phyloP scores from a whole-genome alignment of 2,113 vertebrate genomes.

The pig (Sus scrofa) region DNA sequence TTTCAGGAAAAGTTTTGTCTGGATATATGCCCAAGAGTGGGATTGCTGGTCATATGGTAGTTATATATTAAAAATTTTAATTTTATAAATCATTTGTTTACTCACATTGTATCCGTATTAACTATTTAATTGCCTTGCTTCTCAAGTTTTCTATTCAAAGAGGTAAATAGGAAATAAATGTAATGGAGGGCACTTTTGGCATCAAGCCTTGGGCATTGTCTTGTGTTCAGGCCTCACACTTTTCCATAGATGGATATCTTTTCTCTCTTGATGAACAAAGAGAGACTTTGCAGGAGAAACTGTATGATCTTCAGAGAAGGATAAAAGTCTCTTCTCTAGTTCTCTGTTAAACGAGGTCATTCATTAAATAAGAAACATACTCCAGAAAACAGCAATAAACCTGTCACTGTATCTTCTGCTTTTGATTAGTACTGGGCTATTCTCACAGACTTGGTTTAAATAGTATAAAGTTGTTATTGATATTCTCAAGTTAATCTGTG shows the following conservation, averaged over 20 bases:
- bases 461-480: constrained; percentile 7
- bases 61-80: not conserved
- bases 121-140: not conserved
- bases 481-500: not conserved
- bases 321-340: constrained; percentile 29
- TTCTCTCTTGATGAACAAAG: not conserved
- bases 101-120: not conserved
- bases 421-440: constrained; percentile 28
- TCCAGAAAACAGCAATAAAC: constrained; percentile 23
- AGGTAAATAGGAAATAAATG: not conserved
- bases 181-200: not conserved
- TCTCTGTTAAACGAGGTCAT: constrained; percentile 20
- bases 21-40: no score
- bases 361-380: constrained; percentile 35
- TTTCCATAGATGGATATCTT: not conserved
- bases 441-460: constrained; percentile 3
- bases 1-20: no score
- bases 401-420: constrained; percentile 36
- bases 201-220: not conserved
- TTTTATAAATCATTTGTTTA: not conserved
- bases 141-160: constrained; percentile 15
- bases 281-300: constrained; percentile 1
- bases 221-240: not conserved
- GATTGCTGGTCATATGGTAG: no score
- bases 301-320: constrained; percentile 30